Conservation (phyloP, 30 jellyfish, hydroid and myxozoan species). For the Nemopilema nomurai region DNA sequence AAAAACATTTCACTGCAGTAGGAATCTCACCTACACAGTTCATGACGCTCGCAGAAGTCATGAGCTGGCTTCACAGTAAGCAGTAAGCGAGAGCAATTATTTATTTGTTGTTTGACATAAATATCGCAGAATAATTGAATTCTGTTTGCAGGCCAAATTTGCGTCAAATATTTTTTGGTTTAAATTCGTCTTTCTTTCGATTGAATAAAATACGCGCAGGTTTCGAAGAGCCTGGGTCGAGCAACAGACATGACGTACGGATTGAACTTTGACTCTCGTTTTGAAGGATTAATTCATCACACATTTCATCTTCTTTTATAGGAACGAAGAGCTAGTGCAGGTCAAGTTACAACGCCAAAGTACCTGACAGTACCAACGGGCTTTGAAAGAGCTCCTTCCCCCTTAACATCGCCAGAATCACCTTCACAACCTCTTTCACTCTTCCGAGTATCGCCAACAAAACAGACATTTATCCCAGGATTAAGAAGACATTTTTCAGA, state of each 20-base stretch:
- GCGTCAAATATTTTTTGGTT: not conserved
- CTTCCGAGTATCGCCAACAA: conserved; percentile 22
- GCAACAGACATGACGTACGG: not conserved
- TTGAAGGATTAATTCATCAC: too few species aligned
- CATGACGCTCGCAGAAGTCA: too few species aligned
- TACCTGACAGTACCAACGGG: conserved; percentile 29
- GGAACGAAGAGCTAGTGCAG: conserved; percentile 26
- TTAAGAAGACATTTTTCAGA: conserved; percentile 35
- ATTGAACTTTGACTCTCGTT: too few species aligned
- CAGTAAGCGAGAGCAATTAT: too few species aligned
- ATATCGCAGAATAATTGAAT: too few species aligned
- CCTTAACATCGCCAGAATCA: conserved; percentile 41
- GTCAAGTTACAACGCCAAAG: conserved; percentile 9
- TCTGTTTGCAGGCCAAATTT: too few species aligned
- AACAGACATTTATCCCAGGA: conserved; percentile 20
- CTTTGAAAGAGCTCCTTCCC: conserved; percentile 36
- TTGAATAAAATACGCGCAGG: not conserved
- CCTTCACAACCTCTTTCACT: not conserved
- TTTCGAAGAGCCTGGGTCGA: not conserved
- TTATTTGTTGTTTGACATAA: too few species aligned
- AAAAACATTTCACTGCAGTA: too few species aligned
- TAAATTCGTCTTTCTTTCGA: too few species aligned
- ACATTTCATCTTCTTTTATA: not conserved
- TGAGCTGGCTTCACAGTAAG: too few species aligned
- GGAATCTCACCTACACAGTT: too few species aligned